Percentiles rank a stretch among this genome's conserved stretches.
These are phyloP conservation scores for Acanthococcus lagerstroemiae DNA, from an alignment of 2,888 invertebrate genomes.

Conservation along the genomic window DNA sequence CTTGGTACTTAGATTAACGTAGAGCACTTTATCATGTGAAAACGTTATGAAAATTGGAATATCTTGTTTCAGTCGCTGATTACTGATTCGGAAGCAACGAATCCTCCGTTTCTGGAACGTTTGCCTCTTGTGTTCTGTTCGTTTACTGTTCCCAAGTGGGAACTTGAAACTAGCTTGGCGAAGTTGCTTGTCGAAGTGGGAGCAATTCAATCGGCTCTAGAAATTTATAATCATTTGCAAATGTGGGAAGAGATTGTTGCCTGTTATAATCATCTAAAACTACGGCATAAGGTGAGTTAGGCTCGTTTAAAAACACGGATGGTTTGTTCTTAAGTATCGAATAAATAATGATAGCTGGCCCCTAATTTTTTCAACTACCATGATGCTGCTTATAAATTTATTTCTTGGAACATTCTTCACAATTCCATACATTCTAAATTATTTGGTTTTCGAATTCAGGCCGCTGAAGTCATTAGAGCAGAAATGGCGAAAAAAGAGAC, in stretches of 20 bases:
- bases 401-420: background rate
- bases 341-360: constrained; percentile 6
- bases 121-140: constrained; percentile 57
- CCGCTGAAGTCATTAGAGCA: constrained; percentile 76
- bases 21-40: no score
- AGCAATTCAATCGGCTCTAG: constrained; percentile 71
- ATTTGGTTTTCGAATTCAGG: constrained; percentile 44
- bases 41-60: background rate
- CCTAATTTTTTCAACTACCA: background rate
- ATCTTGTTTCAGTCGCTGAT: constrained; percentile 47
- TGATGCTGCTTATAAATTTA: constrained; percentile 3
- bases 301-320: background rate
- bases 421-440: background rate
- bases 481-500: constrained; percentile 61
- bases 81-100: constrained; percentile 45
- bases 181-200: constrained; percentile 71
- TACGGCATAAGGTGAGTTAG: constrained; percentile 63
- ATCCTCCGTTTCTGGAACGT: constrained; percentile 44
- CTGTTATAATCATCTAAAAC: constrained; percentile 75
- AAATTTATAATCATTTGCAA: constrained; percentile 61
- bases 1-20: background rate
- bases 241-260: constrained; percentile 87
- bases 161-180: constrained; percentile 63
- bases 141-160: constrained; percentile 64
- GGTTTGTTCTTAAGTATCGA: no score